Conservation (phyloP, 2,797 vertebrate species). For the Halcyon chelicuti region DNA sequence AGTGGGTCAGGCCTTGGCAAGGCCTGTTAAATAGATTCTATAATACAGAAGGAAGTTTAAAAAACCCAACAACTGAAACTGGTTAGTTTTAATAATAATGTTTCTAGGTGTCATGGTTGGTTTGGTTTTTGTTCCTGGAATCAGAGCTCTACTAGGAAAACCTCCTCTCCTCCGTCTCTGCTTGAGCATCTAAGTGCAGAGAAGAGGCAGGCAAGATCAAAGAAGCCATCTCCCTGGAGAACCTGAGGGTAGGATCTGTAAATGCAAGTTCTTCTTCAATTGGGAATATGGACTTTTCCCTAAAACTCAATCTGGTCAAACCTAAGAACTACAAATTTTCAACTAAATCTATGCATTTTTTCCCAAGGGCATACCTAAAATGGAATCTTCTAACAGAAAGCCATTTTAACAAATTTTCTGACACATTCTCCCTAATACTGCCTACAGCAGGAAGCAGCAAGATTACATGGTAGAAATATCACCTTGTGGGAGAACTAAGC, state of each 20-base stretch:
- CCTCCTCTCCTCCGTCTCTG: not conserved
- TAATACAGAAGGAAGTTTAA: not conserved
- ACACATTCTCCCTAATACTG: constrained; percentile 43
- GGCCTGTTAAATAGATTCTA: not conserved
- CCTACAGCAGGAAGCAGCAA: constrained; percentile 43
- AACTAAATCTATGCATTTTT: not conserved
- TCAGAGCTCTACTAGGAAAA: not conserved
- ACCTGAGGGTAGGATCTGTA: not conserved
- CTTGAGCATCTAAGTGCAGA: not conserved
- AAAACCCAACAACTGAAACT: too few species aligned
- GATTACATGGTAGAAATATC: constrained; percentile 48
- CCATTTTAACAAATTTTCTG: constrained; percentile 34
- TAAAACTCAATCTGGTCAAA: constrained; percentile 8
- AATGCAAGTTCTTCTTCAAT: not conserved
- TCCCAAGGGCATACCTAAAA: not conserved
- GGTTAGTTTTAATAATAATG: not conserved
- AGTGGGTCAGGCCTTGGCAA: not conserved
- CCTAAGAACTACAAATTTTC: not conserved
- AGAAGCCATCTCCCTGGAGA: not conserved
- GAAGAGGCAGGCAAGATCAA: not conserved
- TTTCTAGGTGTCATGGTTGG: not conserved
- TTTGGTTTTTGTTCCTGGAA: not conserved
- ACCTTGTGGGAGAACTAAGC: constrained; percentile 49
- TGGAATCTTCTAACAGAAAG: constrained; percentile 7
- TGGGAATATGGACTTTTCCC: not conserved